Conservation (phyloP, 2,113 vertebrate species). For the Hemibagrus wyckioides region DNA sequence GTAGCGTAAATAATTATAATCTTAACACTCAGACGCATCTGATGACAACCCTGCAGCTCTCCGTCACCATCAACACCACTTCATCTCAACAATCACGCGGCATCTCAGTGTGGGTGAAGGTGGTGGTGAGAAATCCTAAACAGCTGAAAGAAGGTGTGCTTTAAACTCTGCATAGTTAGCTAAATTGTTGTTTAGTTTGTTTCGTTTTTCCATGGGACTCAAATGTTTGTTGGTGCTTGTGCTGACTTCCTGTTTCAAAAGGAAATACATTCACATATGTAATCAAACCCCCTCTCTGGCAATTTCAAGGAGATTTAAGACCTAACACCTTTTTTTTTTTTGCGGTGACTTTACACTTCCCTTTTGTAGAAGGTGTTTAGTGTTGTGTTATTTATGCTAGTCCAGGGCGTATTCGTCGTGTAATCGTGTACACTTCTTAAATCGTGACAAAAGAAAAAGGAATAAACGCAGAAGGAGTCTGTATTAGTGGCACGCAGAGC, state of each 20-base stretch:
- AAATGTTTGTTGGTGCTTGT: neutral
- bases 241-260: neutral
- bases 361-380: neutral
- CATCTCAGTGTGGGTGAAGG: neutral
- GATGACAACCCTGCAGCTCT: neutral
- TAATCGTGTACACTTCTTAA: neutral
- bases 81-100: neutral
- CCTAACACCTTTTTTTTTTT: neutral
- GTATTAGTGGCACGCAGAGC: constrained; percentile 9
- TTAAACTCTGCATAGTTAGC: neutral
- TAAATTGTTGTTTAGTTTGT: rapidly evolving
- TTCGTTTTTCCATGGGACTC: neutral
- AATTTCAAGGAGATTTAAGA: neutral
- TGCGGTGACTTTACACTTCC: neutral
- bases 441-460: neutral
- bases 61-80: neutral
- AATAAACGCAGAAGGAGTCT: neutral
- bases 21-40: neutral
- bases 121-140: neutral
- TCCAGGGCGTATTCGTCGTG: neutral
- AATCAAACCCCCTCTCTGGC: neutral
- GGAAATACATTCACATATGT: neutral
- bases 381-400: neutral
- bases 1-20: neutral
- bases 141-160: neutral